Conservation (phyloP, 1,140 invertebrate species). For the Conus ventricosus region DNA sequence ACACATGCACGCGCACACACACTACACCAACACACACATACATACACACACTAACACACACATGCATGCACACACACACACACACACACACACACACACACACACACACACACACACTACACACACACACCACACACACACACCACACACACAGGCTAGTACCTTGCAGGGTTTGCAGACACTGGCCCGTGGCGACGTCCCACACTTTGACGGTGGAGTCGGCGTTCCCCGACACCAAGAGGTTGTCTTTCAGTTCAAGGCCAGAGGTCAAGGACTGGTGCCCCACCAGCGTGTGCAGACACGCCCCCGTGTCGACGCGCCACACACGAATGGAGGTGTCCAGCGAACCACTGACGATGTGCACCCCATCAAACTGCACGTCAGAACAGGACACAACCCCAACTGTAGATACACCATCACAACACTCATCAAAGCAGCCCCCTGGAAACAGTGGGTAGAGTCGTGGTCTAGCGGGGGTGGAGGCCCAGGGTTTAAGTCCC, state of each 20-base stretch:
- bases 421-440: not conserved
- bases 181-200: conserved; percentile 98
- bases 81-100: too few relatives aligned
- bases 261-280: conserved; percentile 98
- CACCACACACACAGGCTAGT: conserved; percentile 31
- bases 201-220: conserved; percentile 99
- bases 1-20: too few relatives aligned
- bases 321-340: conserved; percentile 99
- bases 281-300: conserved; percentile 94
- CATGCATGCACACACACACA: too few relatives aligned
- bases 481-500: too few relatives aligned
- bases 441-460: too few relatives aligned
- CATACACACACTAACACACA: too few relatives aligned
- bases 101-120: too few relatives aligned
- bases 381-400: not conserved
- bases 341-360: conserved; percentile 98
- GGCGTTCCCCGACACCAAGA: conserved; percentile 98
- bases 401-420: not conserved
- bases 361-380: conserved; percentile 94
- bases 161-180: conserved; percentile 97
- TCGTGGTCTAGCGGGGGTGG: too few relatives aligned
- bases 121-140: too few relatives aligned
- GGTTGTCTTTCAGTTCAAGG: conserved; percentile 97
- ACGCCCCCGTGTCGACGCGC: conserved; percentile 84
- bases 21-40: too few relatives aligned